Base-by-base conservation (phyloP, 2,797 vertebrate species). In the Tolypeutes matacus region DNA sequence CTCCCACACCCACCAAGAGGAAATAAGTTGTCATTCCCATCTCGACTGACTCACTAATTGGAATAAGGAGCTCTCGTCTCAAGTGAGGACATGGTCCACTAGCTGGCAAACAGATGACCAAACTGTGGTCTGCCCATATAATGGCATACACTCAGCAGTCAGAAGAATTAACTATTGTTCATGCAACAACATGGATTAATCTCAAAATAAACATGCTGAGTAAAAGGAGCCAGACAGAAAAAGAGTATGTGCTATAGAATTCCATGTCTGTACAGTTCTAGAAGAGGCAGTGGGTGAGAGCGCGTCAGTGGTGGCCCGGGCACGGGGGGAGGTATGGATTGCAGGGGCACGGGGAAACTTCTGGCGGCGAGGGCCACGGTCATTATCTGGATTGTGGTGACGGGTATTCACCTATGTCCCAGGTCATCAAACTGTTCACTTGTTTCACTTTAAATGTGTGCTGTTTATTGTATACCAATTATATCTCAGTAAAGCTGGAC, bases 121-220 rank as follows among this genome's bases (percentile, higher is more conserved):
- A 36, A 58, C 2, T 9, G 31, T 20, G 60, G 72, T 5, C 4
- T 1, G 1, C 67, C 27, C 27, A 42, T 10, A 7, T 34, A 14
- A 18, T 6, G 62, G n/a, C 11, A 5, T 15, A 18, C 0, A 0
- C 49, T 39, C 21, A 2, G 46, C 18, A 15, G 7, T 10, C 27
- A 34, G n/a, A 64, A 9, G 29, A 64, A 25, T 10, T 11, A 84
- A 17, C 49, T 17, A 39, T 18, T 23, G n/a, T 27, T 10, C 11
- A 3, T 56, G 27, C 69, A 31, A 27, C 39, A 77, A 75, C 25
- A n/a, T 6, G 13, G 27, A 31, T 36, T 31, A 72, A 9, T 60
- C 39, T 73, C 11, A 10, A 60, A 14, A 34, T 78, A 31, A 60
- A 3, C 18, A 20, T 6, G 1, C 2, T 2, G 36, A 78, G 70